Evolutionary conservation across 2,113 vertebrate species (phyloP).

Genomic region (Sturnira hondurensis): DNA sequence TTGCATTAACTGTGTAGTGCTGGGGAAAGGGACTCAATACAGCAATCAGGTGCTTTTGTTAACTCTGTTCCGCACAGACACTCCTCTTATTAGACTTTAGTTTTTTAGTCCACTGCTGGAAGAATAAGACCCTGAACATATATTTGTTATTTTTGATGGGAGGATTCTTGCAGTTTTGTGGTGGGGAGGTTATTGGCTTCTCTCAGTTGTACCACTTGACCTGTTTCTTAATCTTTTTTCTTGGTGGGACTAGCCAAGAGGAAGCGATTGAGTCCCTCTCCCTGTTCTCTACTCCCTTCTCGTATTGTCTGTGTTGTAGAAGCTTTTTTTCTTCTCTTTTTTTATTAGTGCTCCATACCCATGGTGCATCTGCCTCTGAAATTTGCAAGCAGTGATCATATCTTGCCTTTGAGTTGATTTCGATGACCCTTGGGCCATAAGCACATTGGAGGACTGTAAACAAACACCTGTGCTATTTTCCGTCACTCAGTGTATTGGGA

Average conservation of each 20-base stretch:
- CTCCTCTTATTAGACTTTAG: neutral
- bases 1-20: neutral
- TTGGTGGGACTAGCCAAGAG: neutral
- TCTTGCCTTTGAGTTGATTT: neutral
- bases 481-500: neutral
- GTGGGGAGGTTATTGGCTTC: neutral
- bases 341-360: neutral
- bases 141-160: neutral
- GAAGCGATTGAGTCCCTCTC: neutral
- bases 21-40: neutral
- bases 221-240: neutral
- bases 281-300: accelerated
- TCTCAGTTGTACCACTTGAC: neutral
- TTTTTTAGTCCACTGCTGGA: neutral
- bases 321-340: neutral
- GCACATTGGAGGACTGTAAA: neutral
- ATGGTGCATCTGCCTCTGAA: neutral
- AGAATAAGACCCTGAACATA: neutral
- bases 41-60: neutral
- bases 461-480: neutral
- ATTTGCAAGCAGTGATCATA: neutral
- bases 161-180: neutral
- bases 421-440: neutral
- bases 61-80: neutral
- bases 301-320: neutral